phyloP scores from a whole-genome alignment of 2,888 invertebrate genomes.

The Drosophila mettleri region DNA sequence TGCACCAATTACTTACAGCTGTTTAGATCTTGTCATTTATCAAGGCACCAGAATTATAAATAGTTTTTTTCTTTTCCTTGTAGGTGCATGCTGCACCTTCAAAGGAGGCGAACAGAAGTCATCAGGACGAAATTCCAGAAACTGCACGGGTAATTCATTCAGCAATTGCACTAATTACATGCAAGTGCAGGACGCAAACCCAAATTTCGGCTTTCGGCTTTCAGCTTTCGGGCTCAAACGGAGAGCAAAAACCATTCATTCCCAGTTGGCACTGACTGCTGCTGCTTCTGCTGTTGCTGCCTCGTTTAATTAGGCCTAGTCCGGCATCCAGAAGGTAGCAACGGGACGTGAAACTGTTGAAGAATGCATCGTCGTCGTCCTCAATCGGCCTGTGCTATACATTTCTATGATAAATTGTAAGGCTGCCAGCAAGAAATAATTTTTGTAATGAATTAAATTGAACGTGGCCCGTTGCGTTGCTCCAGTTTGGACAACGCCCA shows the following conservation, averaged over 20 bases:
- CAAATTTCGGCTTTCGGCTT: conserved; percentile 24
- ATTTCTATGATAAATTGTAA: conserved; percentile 74
- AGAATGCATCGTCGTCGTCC: conserved; percentile 2
- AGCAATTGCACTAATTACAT: conserved; percentile 72
- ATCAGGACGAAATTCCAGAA: conserved; percentile 57
- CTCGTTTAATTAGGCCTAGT: conserved; percentile 62
- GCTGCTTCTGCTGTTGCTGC: conserved; percentile 4
- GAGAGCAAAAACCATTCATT: conserved; percentile 33
- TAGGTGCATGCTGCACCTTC: conserved; percentile 18
- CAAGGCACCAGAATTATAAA: conserved; percentile 9
- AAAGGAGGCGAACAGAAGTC: conserved; percentile 45
- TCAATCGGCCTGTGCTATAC: conserved; percentile 21
- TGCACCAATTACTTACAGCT: conserved; percentile 36
- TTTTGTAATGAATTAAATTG: conserved; percentile 78
- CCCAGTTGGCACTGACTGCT: conserved; percentile 27
- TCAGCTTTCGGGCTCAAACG: conserved; percentile 8
- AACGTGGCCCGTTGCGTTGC: conserved; percentile 33
- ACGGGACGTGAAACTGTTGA: conserved; percentile 8
- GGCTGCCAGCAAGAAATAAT: conserved; percentile 27
- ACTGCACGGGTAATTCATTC: conserved; percentile 64
- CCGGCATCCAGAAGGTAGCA: conserved; percentile 10
- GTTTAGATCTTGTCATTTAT: conserved; percentile 42
- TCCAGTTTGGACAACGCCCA: conserved; percentile 63
- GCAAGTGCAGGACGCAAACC: conserved; percentile 26
- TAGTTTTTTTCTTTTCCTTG: conserved; percentile 10